Conservation (phyloP, 2,113 vertebrate genomes). For the Xerus inauris region DNA sequence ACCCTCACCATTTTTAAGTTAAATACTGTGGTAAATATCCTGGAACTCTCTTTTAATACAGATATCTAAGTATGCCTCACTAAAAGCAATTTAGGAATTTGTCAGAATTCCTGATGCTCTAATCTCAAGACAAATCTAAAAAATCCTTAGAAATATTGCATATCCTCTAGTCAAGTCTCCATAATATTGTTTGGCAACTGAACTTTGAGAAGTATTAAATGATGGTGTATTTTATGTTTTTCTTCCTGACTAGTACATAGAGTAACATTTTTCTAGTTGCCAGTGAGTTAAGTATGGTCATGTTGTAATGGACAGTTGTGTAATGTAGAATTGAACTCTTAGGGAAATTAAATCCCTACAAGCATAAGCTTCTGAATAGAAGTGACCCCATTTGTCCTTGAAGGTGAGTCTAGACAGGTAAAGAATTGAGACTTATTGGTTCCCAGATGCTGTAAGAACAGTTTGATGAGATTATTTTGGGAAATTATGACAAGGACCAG, state of each 20-base stretch:
- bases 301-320: neutral
- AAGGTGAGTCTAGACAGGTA: neutral
- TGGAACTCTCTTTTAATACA: neutral
- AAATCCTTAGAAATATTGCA: neutral
- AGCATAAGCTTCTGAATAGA: neutral
- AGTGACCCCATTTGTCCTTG: neutral
- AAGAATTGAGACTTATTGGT: neutral
- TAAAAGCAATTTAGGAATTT: neutral
- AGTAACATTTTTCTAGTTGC: neutral
- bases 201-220: neutral
- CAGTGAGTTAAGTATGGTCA: neutral
- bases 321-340: neutral
- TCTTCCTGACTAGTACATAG: neutral
- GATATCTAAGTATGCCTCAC: neutral
- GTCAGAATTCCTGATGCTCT: neutral
- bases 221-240: neutral
- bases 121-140: neutral
- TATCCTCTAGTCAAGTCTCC: neutral
- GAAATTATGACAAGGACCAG: neutral
- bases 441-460: neutral
- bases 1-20: neutral
- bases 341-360: neutral
- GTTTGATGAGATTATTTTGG: neutral
- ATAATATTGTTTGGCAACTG: neutral
- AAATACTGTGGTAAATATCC: neutral